A percentile compares a stretch with the other conserved stretches of the same genome.
These are phyloP conservation scores for Ictidomys tridecemlineatus DNA, from an alignment of 2,113 vertebrate species.

Conservation along the genomic window DNA sequence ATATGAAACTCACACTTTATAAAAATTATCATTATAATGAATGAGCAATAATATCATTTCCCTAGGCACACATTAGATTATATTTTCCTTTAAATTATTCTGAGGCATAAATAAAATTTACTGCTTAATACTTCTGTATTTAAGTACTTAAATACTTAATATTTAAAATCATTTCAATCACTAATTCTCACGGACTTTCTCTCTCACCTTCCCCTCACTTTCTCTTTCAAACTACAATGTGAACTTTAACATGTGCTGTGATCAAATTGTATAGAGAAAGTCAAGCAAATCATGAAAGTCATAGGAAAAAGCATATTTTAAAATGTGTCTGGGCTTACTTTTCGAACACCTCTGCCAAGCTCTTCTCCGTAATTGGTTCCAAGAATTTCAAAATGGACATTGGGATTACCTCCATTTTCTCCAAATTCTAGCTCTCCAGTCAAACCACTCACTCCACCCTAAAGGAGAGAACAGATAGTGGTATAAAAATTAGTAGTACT, in stretches of 20 bases:
- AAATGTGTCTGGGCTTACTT: constrained; percentile 88
- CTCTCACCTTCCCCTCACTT: rapidly evolving
- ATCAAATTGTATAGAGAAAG: neutral
- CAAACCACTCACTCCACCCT: constrained; percentile 96
- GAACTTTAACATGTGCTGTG: neutral
- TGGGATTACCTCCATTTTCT: constrained; percentile 97
- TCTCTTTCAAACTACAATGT: neutral
- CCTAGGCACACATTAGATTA: neutral
- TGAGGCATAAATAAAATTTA: constrained; percentile 42
- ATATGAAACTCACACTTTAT: constrained; percentile 42
- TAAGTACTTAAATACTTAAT: neutral
- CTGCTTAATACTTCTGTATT: neutral
- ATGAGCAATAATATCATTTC: neutral
- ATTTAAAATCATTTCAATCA: neutral
- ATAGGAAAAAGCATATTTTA: neutral
- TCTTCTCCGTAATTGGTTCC: constrained; percentile 99
- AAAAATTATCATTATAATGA: constrained; percentile 22
- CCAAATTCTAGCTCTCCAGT: constrained; percentile 97
- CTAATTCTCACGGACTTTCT: rapidly evolving
- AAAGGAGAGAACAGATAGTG: constrained; percentile 20
- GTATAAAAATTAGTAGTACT: neutral
- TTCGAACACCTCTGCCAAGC: constrained; percentile 95
- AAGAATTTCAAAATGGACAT: constrained; percentile 98
- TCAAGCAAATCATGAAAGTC: neutral
- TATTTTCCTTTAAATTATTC: constrained; percentile 46